Percentiles rank a stretch among this genome's conserved stretches.
These are phyloP conservation scores for Onychomys torridus DNA, from an alignment of 2,797 vertebrate species.

Conservation along the genomic window DNA sequence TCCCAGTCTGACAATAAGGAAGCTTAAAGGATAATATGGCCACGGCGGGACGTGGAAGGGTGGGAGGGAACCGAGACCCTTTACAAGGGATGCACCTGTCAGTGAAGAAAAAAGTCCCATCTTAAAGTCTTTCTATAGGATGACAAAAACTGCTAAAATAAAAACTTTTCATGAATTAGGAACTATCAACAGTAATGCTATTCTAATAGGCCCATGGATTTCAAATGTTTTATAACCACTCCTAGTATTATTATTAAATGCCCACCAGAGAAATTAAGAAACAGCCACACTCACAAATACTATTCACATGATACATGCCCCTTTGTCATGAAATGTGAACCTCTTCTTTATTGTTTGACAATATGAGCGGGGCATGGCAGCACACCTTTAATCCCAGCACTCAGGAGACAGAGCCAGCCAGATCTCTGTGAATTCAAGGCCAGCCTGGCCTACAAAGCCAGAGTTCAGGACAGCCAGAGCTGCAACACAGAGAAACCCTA, in stretches of 20 bases:
- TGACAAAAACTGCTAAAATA: not conserved
- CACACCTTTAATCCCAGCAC: not conserved
- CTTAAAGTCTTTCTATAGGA: constrained; percentile 26
- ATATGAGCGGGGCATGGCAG: not conserved
- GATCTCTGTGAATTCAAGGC: not conserved
- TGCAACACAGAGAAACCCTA: not conserved
- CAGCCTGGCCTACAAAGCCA: not conserved
- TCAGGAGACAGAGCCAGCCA: not conserved
- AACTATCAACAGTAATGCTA: not conserved
- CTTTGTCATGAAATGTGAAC: not conserved
- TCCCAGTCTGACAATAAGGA: constrained; percentile 94
- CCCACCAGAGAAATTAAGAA: not conserved
- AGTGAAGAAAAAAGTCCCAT: constrained; percentile 54
- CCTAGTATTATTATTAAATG: constrained; percentile 8
- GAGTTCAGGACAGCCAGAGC: not conserved
- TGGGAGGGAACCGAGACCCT: constrained; percentile 96
- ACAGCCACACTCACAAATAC: not conserved
- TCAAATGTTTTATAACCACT: constrained; percentile 52
- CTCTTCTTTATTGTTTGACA: not conserved
- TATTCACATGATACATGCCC: not conserved
- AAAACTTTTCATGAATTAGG: not conserved
- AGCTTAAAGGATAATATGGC: constrained; percentile 94
- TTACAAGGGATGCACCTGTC: constrained; percentile 98
- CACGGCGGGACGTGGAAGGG: constrained; percentile 95
- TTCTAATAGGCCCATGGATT: not conserved